Base-by-base conservation (phyloP, 2,888 invertebrate species). In the Coleophora flavipennella region DNA sequence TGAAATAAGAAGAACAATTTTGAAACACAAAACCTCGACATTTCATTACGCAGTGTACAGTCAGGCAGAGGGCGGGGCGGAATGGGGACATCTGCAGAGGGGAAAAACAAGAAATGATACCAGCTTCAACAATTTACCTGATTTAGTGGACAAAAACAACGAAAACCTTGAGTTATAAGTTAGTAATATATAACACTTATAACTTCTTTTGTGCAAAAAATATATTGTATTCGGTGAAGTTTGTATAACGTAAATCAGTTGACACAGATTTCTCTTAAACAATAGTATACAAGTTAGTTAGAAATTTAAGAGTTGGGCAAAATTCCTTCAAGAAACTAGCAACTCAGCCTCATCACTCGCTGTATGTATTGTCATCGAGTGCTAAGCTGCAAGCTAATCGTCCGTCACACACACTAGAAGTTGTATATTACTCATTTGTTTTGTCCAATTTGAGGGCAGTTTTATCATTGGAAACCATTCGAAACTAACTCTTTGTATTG, bases 21-120 rank as follows among this genome's bases (percentile, higher is more conserved):
- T 49, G 83, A 50, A 81, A 81, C 84, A 53, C 77, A 71, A 84
- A 79, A 83, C 81, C 80, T 84, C 73, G 55, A 66, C 67, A 50
- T 57, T 53, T 41, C 43, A 51, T 48, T 51, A 47, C 59, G 59
- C 57, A 48, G 58, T 53, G 48, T 43, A 46, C 62, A 67, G 71
- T 70, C 70, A 65, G 61, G 46, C 38, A 53, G n/a, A 49, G 56
- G 57, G 45, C 40, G 43, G 9, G 33, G 55, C 49, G 49, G 45
- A 14, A 14, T 48, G 20, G 20, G 6, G 3, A 20, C 20, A 20
- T 20, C 20, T 20, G 20, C 20, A 20, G 20, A 20, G 20, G 20
- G 20, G 20, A 20, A 6, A 6, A 20, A 20, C 20, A 20, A 51
- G 41, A 26, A 56, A 56, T 62, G 46, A 55, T 75, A 57, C 78